These are phyloP conservation scores for Cephalopachus bancanus DNA, from an alignment of 2,797 vertebrate species.

Conservation along the genomic window DNA sequence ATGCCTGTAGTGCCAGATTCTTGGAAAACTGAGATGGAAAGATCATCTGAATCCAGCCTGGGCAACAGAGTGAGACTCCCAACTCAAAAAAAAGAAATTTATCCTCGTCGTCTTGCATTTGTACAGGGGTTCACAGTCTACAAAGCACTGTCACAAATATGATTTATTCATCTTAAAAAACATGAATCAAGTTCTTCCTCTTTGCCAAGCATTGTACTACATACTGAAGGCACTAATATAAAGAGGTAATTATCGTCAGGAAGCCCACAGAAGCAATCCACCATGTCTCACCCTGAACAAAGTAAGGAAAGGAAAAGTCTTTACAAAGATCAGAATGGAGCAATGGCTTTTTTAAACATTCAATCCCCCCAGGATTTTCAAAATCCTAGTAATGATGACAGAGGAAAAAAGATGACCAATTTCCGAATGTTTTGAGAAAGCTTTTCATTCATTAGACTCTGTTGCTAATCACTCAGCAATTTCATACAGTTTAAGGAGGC, in stretches of 20 bases:
- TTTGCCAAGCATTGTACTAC: background rate
- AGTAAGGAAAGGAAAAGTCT: slow-evolving; percentile 28
- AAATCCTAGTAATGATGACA: slow-evolving; percentile 14
- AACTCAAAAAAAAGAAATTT: too few relatives aligned
- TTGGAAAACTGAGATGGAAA: too few relatives aligned
- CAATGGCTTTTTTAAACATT: background rate
- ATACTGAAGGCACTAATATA: background rate
- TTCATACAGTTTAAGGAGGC: background rate
- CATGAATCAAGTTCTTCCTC: slow-evolving; percentile 2
- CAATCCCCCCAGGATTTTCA: background rate
- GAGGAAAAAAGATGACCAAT: background rate
- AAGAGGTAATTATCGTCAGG: background rate
- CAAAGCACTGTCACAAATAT: slow-evolving; percentile 23
- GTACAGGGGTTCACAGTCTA: background rate
- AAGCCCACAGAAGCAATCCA: background rate
- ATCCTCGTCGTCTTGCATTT: background rate
- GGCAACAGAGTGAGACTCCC: too few relatives aligned
- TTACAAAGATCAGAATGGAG: background rate
- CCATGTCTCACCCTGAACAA: background rate
- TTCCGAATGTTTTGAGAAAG: slow-evolving; percentile 31
- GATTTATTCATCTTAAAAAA: slow-evolving; percentile 42
- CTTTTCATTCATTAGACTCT: background rate
- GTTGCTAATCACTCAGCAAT: background rate
- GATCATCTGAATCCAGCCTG: too few relatives aligned
- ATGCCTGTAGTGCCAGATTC: too few relatives aligned